Base-by-base conservation (phyloP, 2,113 vertebrate genomes). In the Psilopogon haemacephalus region DNA sequence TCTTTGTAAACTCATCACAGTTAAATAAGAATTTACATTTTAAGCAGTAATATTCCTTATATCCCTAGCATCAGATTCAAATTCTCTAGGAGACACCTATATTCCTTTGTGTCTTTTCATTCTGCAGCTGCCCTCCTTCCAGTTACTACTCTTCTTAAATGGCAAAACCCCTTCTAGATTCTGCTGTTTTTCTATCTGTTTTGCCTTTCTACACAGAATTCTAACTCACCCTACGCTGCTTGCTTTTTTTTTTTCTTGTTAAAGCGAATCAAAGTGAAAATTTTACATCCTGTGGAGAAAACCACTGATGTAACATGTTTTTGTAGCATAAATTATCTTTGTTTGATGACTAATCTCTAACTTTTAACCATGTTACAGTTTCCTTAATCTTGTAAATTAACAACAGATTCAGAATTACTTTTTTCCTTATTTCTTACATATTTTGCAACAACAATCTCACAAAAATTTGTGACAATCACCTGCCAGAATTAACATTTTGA, bases 241-340 rank as follows among this genome's bases (percentile, higher is more conserved):
- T 70, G 38, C 55, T 65, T 52, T 70, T 71, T 18, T n/a, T n/a
- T n/a, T n/a, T 73, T 78, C 73, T 73, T 67, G 32, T 90, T 79
- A 91, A 88, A 92, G 42, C 78, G 84, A 94, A 62, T n/a, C n/a
- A n/a, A n/a, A n/a, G 12, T 72, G 58, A 95, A 95, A 88, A 95
- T 69, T 69, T 90, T 91, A 86, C 23, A 63, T 86, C 92, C 88
- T 75, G 38, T 54, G 44, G 37, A 84, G 77, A 44, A 93, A 88
- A 90, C 8, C 24, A 17, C 75, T 58, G 42, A 46, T 50, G 54
- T 75, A 88, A 69, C 38, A 88, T 58, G 73, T 56, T 69, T 81
- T 89, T 93, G 71, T 38, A 84, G 56, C 56, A 86, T 58, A 86
- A 84, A 59, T 37, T 54, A 30, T 72, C 62, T 92, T 95, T 88